Base-by-base conservation (phyloP, 2,113 vertebrate species). In the Amphiprion ocellaris region DNA sequence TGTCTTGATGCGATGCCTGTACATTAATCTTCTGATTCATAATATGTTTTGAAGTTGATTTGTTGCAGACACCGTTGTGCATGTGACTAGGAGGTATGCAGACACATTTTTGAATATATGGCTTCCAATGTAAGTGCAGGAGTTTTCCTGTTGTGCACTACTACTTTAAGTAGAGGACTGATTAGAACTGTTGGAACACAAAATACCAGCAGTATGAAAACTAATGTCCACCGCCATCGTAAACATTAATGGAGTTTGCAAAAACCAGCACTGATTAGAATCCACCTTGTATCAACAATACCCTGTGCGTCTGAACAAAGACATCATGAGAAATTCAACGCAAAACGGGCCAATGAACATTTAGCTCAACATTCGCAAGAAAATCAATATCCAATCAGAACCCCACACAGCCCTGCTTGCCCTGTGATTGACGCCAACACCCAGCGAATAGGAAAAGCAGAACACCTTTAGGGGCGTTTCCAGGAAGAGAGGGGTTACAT, bases 401-500 rank as follows among this genome's bases (percentile, higher is more conserved):
- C 16, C 16, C 12, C 15, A 8, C 1, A 1, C 0, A n/a, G 1
- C 5, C 0, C 1, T 0, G 28, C 3, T 39, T 15, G 19, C 8
- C 1, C 0, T 15, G 4, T 74, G 78, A 91, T 69, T 81, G 89
- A 86, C 81, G 54, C 6, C 0, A 12, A 5, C 0, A 2, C 11
- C 47, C 0, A 81, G 33, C 92, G 55, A 94, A 92, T 93, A 26
- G 33, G 1, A 76, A 50, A 23, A 2, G 4, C 3, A 4, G 46
- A 75, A 54, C 28, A 4, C 26, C 55, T 30, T 76, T 54, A 52
- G 74, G 76, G 87, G 89, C 84, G 85, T 92, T 88, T 89, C 87
- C 86, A 90, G 93, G 90, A 94, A 93, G 92, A 91, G 33, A 90
- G 50, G 0, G 23, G 41, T 77, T 76, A 83, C 81, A 94, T 88